Base-by-base conservation (phyloP, 2,888 invertebrate species). In the Camponotus fellah region DNA sequence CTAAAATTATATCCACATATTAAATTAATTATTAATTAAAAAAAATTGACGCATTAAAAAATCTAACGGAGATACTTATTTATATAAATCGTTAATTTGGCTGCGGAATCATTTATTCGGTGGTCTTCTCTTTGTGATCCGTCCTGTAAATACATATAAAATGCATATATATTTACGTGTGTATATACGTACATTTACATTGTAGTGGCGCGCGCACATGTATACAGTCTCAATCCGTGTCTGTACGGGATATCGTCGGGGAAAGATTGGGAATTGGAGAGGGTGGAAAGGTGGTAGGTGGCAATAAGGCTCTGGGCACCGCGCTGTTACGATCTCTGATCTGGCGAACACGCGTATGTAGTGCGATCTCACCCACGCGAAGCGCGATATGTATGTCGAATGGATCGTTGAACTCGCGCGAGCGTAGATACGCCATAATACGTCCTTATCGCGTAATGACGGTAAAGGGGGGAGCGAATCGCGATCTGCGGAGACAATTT, bases 321-420 rank as follows among this genome's bases (percentile, higher is more conserved):
- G 91, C 93, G 93, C 92, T 90, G 93, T 94, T 93, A 93, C 93
- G 93, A 93, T 91, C 93, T 91, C 92, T 94, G 93, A 94, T 94
- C 93, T 93, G 87, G 90, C 92, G 86, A 89, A 89, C 79, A 86
- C 85, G 82, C 26, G 58, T 69, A 40, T 68, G 0, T 56, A 53
- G 53, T 53, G n/a, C n/a, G 53, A 53, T 53, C 46, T n/a, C 53
- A 53, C 53, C 53, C n/a, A 53, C n/a, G 53, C 49, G 8, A 53
- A 53, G n/a, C 49, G 49, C 53, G 2, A 53, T 53, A 53, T 53
- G 53, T 53, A 53, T 53, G 8, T 53, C n/a, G 53, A 53, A 53
- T 53, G n/a, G 53, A 53, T 26, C 40, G 72, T 72, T 72, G 40
- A 58, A 60, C 17, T 26, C 58, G 58, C 72, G 72, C 65, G n/a